A percentile compares a stretch with the other conserved stretches of the same genome.
These are phyloP conservation scores for Ptiloglossa arizonensis DNA, from an alignment of 1,140 invertebrate genomes.

Conservation along the genomic window DNA sequence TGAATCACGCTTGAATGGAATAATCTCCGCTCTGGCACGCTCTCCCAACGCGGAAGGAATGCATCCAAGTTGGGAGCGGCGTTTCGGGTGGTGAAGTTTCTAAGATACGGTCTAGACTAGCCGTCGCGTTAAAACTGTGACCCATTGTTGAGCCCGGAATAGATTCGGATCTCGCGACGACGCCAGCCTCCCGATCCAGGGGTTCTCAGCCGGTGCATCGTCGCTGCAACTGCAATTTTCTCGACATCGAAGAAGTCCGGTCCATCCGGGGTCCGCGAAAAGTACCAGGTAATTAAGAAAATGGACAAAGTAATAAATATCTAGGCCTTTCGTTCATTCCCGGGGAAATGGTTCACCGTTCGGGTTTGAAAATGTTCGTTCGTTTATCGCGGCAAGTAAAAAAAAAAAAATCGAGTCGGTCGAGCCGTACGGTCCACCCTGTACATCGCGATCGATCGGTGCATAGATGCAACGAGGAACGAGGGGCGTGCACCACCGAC, in stretches of 20 bases:
- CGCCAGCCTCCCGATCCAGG: conserved; percentile 16
- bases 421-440: no score
- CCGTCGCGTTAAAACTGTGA: conserved; percentile 71
- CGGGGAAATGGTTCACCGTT: no score
- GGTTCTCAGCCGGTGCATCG: conserved; percentile 34
- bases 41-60: background rate
- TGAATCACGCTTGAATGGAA: background rate
- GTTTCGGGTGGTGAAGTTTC: background rate
- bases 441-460: background rate
- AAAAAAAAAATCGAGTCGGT: no score
- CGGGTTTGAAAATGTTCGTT: no score
- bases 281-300: no score
- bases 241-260: no score
- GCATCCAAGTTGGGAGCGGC: background rate
- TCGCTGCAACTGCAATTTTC: no score
- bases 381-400: no score
- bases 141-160: conserved; percentile 77
- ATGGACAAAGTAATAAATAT: no score
- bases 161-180: conserved; percentile 71
- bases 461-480: background rate
- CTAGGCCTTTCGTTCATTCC: no score
- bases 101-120: conserved; percentile 7
- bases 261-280: no score
- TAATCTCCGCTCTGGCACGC: background rate
- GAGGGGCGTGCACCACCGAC: background rate